Percentiles rank a stretch among this genome's conserved stretches.
Conservation (phyloP, 2,797 vertebrate genomes). For the Dendrocincla tyrannina region DNA sequence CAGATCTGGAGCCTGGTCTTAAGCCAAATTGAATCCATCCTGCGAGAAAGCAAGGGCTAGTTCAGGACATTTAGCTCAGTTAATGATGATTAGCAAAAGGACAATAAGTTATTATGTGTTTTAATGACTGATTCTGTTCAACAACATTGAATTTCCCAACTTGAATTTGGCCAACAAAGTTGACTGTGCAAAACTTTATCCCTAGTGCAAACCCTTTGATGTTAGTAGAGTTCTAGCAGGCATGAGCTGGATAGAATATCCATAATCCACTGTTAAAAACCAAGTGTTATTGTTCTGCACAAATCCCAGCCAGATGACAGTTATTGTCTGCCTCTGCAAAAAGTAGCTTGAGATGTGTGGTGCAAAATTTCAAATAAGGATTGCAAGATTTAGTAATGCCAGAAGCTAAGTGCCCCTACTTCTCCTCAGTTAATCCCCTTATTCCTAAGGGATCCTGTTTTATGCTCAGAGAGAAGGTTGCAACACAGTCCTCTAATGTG, state of each 20-base stretch:
- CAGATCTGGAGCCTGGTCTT: neutral
- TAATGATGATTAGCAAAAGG: conserved; percentile 49
- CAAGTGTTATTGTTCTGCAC: conserved; percentile 58
- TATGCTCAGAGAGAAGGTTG: neutral
- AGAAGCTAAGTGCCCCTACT: conserved; percentile 37
- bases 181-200: conserved; percentile 41
- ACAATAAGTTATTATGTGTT: conserved; percentile 60
- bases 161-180: conserved; percentile 47
- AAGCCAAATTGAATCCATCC: conserved; percentile 25
- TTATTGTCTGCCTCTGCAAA: conserved; percentile 59
- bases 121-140: conserved; percentile 54
- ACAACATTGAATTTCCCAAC: conserved; percentile 53
- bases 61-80: conserved; percentile 53
- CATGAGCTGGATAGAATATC: conserved; percentile 59
- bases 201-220: conserved; percentile 51
- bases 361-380: conserved; percentile 49
- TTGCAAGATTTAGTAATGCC: conserved; percentile 55
- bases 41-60: conserved; percentile 42
- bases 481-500: neutral
- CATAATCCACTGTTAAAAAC: conserved; percentile 54
- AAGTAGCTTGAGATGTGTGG: conserved; percentile 34
- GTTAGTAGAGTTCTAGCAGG: conserved; percentile 55
- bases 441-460: conserved; percentile 46
- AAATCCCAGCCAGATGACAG: conserved; percentile 68
- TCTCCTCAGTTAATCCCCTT: conserved; percentile 48